Base-by-base conservation (phyloP, 1,140 invertebrate genomes). In the Teleopsis dalmanni region DNA sequence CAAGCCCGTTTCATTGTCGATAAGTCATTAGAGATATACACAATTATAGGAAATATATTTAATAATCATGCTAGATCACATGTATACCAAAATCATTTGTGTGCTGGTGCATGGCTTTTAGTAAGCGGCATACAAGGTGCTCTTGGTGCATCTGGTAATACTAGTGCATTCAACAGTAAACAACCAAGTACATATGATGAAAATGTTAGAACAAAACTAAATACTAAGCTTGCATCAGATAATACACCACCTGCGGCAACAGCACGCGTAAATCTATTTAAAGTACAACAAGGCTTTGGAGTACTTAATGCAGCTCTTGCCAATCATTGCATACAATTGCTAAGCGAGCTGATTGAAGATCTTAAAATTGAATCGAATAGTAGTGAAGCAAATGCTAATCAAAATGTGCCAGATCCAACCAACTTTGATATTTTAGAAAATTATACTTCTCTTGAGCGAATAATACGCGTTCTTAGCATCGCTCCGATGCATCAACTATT, bases 1-100 rank as follows among this genome's bases (percentile, higher is more conserved):
- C 57, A 62, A 37, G 64, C 65, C 7, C 59, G 64, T 8, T 52
- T 49, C 23, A 62, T 71, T 19, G 68, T 71, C 0, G 82, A 84
- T 58, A 82, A 81, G 54, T 80, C 82, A 62, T 67, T 91, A 34
- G 86, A 88, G 68, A 83, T 95, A 52, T 94, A 90, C 65, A 84
- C 83, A 56, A 79, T 80, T 50, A 83, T 94, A 29, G 85, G 87
- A 3, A 80, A 79, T 52, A 82, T 83, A 13, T 87, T 95, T 49
- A 86, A 84, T 69, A 80, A 80, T 41, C 93, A 90, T 7, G 90
- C 90, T 1, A 76, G 91, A 54, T 87, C 88, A 11, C 65, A 88
- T 82, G 80, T 88, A 51, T 81, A 88, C 51, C 91, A 95, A 75
- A 95, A 95, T 74, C 83, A 93, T 61, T 73, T 92, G 37, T 79